A percentile compares a stretch with the other conserved stretches of the same genome.
Conservation (phyloP, 2,888 invertebrate genomes). For the Leucophora obtusa region DNA sequence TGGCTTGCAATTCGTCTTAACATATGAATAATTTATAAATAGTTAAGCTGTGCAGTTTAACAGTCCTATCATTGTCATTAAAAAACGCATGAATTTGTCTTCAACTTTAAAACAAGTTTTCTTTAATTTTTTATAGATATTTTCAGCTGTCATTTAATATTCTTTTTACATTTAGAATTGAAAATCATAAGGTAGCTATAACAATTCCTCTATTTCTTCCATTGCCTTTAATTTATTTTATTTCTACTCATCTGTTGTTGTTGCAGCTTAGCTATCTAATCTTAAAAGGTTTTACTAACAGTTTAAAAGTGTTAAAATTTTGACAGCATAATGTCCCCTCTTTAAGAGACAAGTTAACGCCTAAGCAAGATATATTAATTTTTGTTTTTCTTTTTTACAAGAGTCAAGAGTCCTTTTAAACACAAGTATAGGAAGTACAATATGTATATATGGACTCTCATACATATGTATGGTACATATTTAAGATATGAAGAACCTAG, state of each 20-base stretch:
- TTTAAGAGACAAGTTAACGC: conserved; percentile 54
- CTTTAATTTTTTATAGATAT: conserved; percentile 28
- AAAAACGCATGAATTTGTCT: conserved; percentile 40
- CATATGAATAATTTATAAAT: conserved; percentile 37
- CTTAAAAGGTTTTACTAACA: conserved; percentile 57
- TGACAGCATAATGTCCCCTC: conserved; percentile 54
- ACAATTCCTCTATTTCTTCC: conserved; percentile 28
- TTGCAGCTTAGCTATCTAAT: conserved; percentile 33
- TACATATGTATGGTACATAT: conserved; percentile 14
- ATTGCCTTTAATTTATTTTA: conserved; percentile 18
- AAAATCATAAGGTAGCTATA: conserved; percentile 35
- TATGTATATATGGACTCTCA: background rate
- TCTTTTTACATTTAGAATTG: conserved; percentile 40
- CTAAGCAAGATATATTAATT: conserved; percentile 14
- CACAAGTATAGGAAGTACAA: conserved; percentile 38
- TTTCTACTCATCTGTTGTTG: conserved; percentile 3
- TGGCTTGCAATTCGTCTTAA: background rate
- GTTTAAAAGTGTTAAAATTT: conserved; percentile 58
- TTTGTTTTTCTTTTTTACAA: background rate
- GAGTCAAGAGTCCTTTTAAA: conserved; percentile 38
- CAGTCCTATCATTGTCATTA: conserved; percentile 38
- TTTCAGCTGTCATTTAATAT: conserved; percentile 48
- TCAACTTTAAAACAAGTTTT: conserved; percentile 40
- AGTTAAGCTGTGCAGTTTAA: conserved; percentile 28
- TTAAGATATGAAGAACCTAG: conserved; percentile 5